These are phyloP conservation scores for Macquaria ambigua DNA, from an alignment of 2,113 vertebrate genomes.

Conservation along the genomic window DNA sequence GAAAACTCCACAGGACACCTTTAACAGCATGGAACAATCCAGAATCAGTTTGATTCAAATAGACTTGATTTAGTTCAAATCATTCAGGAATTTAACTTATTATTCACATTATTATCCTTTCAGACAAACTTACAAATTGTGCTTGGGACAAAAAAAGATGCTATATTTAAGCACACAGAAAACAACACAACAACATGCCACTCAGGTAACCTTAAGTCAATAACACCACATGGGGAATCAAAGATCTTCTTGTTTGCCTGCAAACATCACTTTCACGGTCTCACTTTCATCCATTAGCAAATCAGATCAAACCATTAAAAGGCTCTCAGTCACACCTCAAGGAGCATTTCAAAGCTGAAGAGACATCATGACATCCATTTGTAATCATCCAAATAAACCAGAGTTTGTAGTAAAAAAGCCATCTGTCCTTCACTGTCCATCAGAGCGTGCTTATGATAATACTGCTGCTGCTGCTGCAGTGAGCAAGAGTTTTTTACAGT, in stretches of 20 bases:
- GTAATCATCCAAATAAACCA: constrained; percentile 55
- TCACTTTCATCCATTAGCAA: constrained; percentile 70
- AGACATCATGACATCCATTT: constrained; percentile 55
- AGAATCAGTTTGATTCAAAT: constrained; percentile 16
- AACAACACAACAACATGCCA: constrained; percentile 25
- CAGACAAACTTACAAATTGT: background rate
- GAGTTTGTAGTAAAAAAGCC: constrained; percentile 45
- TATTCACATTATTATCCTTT: constrained; percentile 22
- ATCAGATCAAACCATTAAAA: constrained; percentile 64
- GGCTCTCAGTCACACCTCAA: constrained; percentile 61
- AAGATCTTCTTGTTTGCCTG: constrained; percentile 51
- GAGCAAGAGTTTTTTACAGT: constrained; percentile 20
- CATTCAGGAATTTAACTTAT: background rate
- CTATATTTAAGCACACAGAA: constrained; percentile 25
- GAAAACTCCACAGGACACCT: background rate
- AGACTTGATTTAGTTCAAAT: constrained; percentile 1
- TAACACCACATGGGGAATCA: constrained; percentile 41
- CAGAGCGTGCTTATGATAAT: constrained; percentile 19
- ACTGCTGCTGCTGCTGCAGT: background rate
- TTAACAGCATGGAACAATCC: background rate
- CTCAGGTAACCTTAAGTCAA: constrained; percentile 34
- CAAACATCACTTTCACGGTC: constrained; percentile 54
- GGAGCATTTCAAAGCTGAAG: constrained; percentile 59
- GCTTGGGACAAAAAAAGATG: constrained; percentile 7
- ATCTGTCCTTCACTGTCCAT: constrained; percentile 44